A percentile compares a stretch with the other conserved stretches of the same genome.
Evolutionary conservation across 2,797 vertebrate genomes (phyloP).

Genomic region (Crenichthys baileyi): DNA sequence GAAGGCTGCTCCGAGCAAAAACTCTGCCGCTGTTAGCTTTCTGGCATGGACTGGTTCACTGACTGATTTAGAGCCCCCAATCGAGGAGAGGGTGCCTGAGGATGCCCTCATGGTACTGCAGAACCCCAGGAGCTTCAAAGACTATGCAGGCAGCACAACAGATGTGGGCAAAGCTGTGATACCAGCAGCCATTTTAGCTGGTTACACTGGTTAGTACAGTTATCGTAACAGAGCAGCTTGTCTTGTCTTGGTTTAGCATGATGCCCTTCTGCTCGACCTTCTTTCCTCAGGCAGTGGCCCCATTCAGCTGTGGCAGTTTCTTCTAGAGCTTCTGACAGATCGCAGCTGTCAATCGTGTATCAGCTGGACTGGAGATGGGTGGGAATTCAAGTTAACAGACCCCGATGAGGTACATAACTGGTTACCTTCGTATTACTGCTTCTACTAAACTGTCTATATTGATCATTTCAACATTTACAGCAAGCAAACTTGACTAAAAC

Average conservation of each 20-base stretch:
- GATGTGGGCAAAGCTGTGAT: conserved; percentile 63
- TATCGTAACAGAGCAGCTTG: not conserved
- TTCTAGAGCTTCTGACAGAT: conserved; percentile 80
- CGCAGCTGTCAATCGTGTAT: conserved; percentile 77
- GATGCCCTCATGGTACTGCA: conserved; percentile 50
- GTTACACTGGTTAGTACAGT: conserved; percentile 70
- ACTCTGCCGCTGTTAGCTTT: conserved; percentile 27
- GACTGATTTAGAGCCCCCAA: conserved; percentile 25
- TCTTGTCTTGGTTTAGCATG: not conserved
- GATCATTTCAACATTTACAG: not conserved
- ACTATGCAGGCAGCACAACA: conserved; percentile 53
- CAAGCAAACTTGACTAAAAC: not conserved
- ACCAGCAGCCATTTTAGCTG: conserved; percentile 71
- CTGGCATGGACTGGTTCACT: conserved; percentile 39
- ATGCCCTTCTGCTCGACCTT: not conserved
- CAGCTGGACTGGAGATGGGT: conserved; percentile 80
- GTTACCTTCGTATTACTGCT: not conserved
- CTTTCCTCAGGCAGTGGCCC: conserved; percentile 72
- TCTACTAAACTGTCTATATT: not conserved
- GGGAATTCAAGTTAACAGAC: conserved; percentile 81
- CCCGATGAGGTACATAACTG: conserved; percentile 70
- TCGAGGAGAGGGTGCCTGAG: conserved; percentile 29
- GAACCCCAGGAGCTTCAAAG: conserved; percentile 67
- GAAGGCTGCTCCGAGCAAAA: conserved; percentile 31
- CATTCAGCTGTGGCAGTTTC: conserved; percentile 82